phyloP scores from a whole-genome alignment of 2,113 vertebrate genomes.

The Corythaeola cristata region DNA sequence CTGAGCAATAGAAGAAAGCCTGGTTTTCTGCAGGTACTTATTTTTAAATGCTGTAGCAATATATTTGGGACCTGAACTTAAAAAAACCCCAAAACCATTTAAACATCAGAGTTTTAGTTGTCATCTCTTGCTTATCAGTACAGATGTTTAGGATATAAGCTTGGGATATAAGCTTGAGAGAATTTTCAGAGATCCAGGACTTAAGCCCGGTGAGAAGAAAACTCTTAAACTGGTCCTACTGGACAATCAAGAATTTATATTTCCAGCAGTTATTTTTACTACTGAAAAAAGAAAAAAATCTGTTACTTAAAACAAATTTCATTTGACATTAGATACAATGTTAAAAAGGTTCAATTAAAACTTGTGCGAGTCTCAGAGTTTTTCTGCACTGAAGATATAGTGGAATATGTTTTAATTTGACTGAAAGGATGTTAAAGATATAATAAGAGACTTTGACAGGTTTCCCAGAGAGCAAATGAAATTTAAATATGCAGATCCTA shows the following conservation, averaged over 20 bases:
- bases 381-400: conserved; percentile 10
- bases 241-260: neutral
- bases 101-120: neutral
- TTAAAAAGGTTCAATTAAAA: neutral
- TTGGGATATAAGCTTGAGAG: neutral
- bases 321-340: neutral
- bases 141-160: neutral
- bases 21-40: neutral
- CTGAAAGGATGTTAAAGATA: conserved; percentile 25
- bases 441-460: conserved; percentile 33
- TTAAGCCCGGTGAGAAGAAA: neutral
- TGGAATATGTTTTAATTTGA: conserved; percentile 35
- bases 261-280: neutral
- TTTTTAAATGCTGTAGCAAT: neutral
- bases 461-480: conserved; percentile 37
- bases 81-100: neutral
- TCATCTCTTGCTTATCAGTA: neutral
- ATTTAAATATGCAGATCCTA: conserved; percentile 43
- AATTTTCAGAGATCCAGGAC: neutral
- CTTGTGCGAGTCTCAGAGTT: neutral
- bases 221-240: neutral
- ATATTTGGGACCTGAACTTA: neutral
- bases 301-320: neutral
- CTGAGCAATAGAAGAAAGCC: neutral
- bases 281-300: neutral